Evolutionary conservation across 2,888 invertebrate species (phyloP).

Genomic region (Lutraria lutraria): DNA sequence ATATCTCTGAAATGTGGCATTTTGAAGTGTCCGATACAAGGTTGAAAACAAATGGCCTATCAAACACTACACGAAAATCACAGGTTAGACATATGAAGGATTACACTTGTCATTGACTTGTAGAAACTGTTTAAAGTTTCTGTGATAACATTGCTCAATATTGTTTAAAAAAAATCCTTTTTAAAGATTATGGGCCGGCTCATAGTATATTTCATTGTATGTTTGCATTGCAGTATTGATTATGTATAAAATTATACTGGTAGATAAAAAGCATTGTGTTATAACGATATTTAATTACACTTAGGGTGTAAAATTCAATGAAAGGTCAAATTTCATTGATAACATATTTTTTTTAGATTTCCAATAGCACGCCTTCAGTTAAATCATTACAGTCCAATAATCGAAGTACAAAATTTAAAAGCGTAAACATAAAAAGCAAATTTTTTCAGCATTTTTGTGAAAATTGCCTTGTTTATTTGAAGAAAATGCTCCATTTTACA

Average conservation of each 20-base stretch:
- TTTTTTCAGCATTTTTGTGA: no score
- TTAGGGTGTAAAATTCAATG: background rate
- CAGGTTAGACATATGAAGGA: background rate
- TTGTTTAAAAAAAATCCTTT: background rate
- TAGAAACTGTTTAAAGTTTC: background rate
- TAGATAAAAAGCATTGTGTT: background rate
- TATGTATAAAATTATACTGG: background rate
- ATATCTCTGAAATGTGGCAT: background rate
- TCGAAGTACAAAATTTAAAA: no score
- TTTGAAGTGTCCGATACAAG: background rate
- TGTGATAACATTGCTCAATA: background rate
- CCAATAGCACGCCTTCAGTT: background rate
- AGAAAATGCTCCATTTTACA: no score
- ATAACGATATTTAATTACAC: background rate
- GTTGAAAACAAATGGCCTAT: slow-evolving; percentile 15
- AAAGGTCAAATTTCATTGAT: background rate
- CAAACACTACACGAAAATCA: background rate
- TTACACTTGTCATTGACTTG: slow-evolving; percentile 6
- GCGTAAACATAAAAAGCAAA: no score
- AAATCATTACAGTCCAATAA: background rate
- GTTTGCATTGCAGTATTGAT: background rate
- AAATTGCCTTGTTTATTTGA: no score
- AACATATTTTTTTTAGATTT: background rate
- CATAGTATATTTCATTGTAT: background rate
- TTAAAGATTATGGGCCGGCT: background rate